Evolutionary conservation across 2,113 vertebrate species (phyloP), one percentile per base, ranked within the genome.

Genomic region (Hipposideros armiger): DNA sequence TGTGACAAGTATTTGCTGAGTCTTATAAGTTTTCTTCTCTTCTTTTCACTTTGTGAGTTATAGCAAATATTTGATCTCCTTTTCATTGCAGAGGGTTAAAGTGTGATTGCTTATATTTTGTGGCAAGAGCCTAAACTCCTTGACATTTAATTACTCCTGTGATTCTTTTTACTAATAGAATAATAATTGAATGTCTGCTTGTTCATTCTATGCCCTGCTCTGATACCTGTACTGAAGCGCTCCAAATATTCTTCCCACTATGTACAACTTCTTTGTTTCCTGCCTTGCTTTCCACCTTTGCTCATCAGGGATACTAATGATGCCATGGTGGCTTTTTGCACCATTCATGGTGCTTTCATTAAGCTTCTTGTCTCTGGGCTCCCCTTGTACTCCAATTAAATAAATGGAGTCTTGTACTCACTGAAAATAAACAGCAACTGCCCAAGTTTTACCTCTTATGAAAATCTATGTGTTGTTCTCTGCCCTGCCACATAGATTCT

Each of bases 351-450:
- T 64, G 22, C 26, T 81, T 90, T 82, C 84, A 26, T 28, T 24
- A 67, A 42, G 28, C 14, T 83, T 45, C 42, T 73, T 26, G 28
- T 77, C 62, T 73, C 60, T 76, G 56, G 8, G 50, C 36, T 86
- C 16, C 64, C 42, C 56, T 19, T 70, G 58, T 42, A 22, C 19
- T 84, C 62, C 42, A 47, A 72, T 73, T 77, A 89, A 95, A 72
- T 64, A 89, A 69, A 36, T 73, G 40, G 73, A 77, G 40, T 42
- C 40, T 54, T 40, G 58, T n/a, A 74, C 58, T 72, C 73, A 58
- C 52, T 80, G 72, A 90, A 82, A 92, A 91, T 73, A 88, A 94
- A 70, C 30, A 87, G 86, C 69, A 87, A 52, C 60, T 24, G 16
- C 40, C 45, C 40, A 89, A 67, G 10, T 74, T 80, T 52, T 76